phyloP scores from a whole-genome alignment of 2,888 invertebrate genomes.

The Leucania comma region DNA sequence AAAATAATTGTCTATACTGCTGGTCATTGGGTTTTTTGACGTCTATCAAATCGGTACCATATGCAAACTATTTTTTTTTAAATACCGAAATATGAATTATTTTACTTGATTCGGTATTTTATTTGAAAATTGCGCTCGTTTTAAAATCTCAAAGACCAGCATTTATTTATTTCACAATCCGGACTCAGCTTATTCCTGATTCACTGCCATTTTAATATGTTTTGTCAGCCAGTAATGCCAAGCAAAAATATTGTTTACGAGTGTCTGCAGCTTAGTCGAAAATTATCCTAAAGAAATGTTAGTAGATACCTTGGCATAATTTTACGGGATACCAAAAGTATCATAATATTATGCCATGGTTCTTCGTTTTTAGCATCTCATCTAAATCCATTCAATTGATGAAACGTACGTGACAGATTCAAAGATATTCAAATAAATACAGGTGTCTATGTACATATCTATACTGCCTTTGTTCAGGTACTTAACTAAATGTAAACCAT shows the following conservation, averaged over 20 bases:
- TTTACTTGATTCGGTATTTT: not conserved
- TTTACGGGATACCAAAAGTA: too few species aligned
- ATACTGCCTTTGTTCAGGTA: too few species aligned
- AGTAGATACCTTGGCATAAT: too few species aligned
- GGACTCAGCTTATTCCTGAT: slow-evolving; percentile 17
- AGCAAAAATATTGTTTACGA: slow-evolving; percentile 15
- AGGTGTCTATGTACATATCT: too few species aligned
- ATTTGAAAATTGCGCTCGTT: not conserved
- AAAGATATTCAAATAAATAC: not conserved
- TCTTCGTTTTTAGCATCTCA: not conserved
- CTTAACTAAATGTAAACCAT: too few species aligned
- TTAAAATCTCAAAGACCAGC: slow-evolving; percentile 8
- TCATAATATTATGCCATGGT: not conserved
- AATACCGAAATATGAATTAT: not conserved
- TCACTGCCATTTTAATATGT: slow-evolving; percentile 53
- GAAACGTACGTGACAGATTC: not conserved
- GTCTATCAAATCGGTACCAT: too few species aligned
- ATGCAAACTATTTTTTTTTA: not conserved
- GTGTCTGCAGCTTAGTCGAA: too few species aligned
- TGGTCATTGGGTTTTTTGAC: slow-evolving; percentile 15
- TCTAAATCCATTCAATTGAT: not conserved
- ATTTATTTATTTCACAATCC: slow-evolving; percentile 36
- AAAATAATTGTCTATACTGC: not conserved
- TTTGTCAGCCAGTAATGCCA: not conserved
- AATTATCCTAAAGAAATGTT: too few species aligned